phyloP scores from a whole-genome alignment of 1,140 invertebrate genomes.

The Anagrus nilaparvatae region DNA sequence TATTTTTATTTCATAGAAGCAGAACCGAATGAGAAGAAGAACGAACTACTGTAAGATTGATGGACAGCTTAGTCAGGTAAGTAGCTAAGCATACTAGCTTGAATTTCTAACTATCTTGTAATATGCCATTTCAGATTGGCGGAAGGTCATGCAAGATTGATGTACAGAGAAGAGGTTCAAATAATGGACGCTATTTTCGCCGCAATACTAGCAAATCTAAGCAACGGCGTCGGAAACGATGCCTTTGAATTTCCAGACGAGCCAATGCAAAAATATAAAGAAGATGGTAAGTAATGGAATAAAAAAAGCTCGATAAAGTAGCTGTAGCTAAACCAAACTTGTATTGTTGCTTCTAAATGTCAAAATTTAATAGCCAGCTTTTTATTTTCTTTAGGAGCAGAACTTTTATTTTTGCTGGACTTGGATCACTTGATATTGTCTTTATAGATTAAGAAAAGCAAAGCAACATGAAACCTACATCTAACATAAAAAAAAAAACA shows the following conservation, averaged over 20 bases:
- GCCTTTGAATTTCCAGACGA: slow-evolving; percentile 48
- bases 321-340: too few species aligned
- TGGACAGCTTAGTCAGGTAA: slow-evolving; percentile 74
- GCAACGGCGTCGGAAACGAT: slow-evolving; percentile 43
- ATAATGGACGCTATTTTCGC: slow-evolving; percentile 64
- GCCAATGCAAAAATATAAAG: slow-evolving; percentile 47
- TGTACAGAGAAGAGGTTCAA: slow-evolving; percentile 55
- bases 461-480: too few species aligned
- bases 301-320: too few species aligned
- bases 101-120: too few species aligned
- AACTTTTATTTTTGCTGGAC: too few species aligned
- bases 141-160: slow-evolving; percentile 63
- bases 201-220: slow-evolving; percentile 59
- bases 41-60: slow-evolving; percentile 73
- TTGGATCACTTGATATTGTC: too few species aligned
- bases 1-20: slow-evolving; percentile 70
- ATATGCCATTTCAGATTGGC: slow-evolving; percentile 55
- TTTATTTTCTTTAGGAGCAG: too few species aligned
- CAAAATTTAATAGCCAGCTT: too few species aligned
- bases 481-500: too few species aligned
- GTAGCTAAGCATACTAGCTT: neutral
- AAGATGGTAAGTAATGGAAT: slow-evolving; percentile 42
- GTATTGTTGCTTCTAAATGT: too few species aligned
- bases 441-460: too few species aligned
- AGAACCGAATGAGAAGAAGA: slow-evolving; percentile 60